Percentiles rank a stretch among this genome's conserved stretches.
Conservation (phyloP, 2,888 invertebrate species). For the Eristalinus sepulchralis region DNA sequence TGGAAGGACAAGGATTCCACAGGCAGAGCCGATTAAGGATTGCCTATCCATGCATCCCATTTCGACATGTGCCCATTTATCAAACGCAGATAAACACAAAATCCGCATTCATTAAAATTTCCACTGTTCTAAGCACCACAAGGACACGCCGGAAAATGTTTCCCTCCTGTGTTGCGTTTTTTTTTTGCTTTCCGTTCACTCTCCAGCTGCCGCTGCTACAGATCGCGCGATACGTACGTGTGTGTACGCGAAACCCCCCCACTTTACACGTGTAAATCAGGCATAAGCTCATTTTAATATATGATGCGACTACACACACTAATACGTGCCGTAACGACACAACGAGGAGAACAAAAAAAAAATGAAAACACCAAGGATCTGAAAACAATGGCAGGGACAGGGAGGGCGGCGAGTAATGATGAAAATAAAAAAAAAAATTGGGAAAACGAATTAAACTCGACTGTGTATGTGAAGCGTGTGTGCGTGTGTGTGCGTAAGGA, state of each 20-base stretch:
- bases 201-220: conserved; percentile 56
- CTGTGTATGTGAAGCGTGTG: conserved; percentile 53
- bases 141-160: conserved; percentile 35
- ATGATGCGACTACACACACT: conserved; percentile 64
- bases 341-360: conserved; percentile 14
- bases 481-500: conserved; percentile 43
- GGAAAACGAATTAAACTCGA: conserved; percentile 61
- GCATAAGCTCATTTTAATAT: conserved; percentile 69
- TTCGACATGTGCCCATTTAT: conserved; percentile 63
- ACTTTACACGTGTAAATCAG: conserved; percentile 70
- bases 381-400: conserved; percentile 62
- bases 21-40: conserved; percentile 9
- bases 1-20: neutral
- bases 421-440: conserved; percentile 49
- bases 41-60: conserved; percentile 54
- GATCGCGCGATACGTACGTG: neutral
- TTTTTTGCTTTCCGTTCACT: conserved; percentile 37
- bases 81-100: conserved; percentile 67
- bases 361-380: conserved; percentile 20
- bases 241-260: conserved; percentile 31
- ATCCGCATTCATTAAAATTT: conserved; percentile 68
- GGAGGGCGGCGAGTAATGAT: conserved; percentile 40
- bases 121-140: conserved; percentile 45
- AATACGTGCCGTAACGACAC: conserved; percentile 36
- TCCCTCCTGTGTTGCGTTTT: conserved; percentile 25